phyloP scores from a whole-genome alignment of 2,113 vertebrate genomes.

The Sterrhoptilus dennistouni region DNA sequence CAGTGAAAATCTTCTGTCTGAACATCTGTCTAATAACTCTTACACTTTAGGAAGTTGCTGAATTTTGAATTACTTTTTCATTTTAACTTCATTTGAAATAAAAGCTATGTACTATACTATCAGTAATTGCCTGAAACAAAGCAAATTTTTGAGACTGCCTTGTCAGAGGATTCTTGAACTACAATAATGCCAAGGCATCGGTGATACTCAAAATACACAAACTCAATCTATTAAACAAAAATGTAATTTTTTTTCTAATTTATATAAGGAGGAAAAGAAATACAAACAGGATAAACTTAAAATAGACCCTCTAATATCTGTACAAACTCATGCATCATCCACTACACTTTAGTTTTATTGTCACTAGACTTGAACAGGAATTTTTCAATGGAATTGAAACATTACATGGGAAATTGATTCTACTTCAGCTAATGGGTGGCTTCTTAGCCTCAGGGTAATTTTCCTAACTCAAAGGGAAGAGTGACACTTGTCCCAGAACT shows the following conservation, averaged over 20 bases:
- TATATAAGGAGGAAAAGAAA: neutral
- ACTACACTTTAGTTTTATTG: neutral
- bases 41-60: neutral
- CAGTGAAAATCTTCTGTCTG: neutral
- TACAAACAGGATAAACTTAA: neutral
- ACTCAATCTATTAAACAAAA: neutral
- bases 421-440: neutral
- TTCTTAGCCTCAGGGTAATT: neutral
- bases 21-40: neutral
- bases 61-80: neutral
- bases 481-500: neutral
- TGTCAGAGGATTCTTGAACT: neutral
- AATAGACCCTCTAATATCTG: neutral
- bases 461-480: neutral
- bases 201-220: neutral
- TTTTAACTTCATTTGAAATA: neutral
- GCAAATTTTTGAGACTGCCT: neutral
- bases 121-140: neutral
- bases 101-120: neutral
- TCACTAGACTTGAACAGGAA: neutral
- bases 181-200: rapidly evolving
- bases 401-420: neutral
- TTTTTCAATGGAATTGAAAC: neutral
- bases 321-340: neutral
- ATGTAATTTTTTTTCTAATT: neutral